These are phyloP conservation scores for Campoplex capitator DNA, from an alignment of 2,888 invertebrate species.

Conservation along the genomic window DNA sequence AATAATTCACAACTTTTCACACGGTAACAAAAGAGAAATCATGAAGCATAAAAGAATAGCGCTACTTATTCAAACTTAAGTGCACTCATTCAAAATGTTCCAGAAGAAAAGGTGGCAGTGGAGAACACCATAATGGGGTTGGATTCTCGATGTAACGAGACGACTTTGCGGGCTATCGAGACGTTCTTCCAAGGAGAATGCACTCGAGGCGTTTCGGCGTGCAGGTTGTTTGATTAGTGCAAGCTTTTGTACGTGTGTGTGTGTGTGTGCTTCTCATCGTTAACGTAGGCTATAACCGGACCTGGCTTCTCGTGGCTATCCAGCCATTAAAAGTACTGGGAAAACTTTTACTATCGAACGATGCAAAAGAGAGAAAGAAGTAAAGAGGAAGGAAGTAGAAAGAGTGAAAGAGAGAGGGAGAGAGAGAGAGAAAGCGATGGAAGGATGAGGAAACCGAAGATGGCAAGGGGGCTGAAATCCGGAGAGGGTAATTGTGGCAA, in stretches of 20 bases:
- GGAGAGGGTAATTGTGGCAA: conserved; percentile 61
- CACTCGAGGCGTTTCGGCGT: conserved; percentile 54
- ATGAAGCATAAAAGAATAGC: background rate
- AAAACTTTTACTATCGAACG: conserved; percentile 61
- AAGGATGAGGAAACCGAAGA: background rate
- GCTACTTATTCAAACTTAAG: background rate
- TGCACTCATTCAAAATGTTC: background rate
- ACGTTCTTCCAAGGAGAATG: conserved; percentile 25
- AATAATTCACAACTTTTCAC: background rate
- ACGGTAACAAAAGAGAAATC: background rate
- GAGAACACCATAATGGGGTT: background rate
- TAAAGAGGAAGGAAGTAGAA: background rate
- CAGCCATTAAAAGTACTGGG: conserved; percentile 58
- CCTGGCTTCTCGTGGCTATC: conserved; percentile 48
- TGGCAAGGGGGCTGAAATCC: conserved; percentile 29
- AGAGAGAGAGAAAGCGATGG: background rate
- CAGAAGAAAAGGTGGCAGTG: background rate
- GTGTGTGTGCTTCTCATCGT: conserved; percentile 39
- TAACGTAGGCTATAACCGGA: conserved; percentile 61
- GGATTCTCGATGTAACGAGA: background rate
- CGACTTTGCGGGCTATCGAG: background rate
- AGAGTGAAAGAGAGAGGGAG: background rate
- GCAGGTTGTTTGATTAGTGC: conserved; percentile 3
- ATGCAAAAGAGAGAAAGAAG: background rate
- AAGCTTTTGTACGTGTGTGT: background rate